Conservation (phyloP, 2,797 vertebrate species). For the Melanotaenia pygmaea region DNA sequence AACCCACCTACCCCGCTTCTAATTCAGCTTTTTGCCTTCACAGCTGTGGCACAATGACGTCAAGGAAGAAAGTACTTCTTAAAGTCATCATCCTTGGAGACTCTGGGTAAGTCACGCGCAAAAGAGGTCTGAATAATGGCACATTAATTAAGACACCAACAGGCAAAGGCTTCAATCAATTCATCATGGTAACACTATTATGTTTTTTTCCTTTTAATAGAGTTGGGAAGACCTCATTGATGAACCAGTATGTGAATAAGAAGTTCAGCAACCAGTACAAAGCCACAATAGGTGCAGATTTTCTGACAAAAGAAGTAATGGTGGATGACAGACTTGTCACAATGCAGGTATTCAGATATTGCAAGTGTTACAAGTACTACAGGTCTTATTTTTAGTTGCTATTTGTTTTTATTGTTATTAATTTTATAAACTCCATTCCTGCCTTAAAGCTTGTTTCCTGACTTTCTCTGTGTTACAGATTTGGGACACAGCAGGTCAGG, state of each 20-base stretch:
- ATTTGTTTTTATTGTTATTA: not conserved
- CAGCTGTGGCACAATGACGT: slow-evolving; percentile 93
- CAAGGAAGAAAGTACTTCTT: slow-evolving; percentile 99
- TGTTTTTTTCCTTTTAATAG: slow-evolving; percentile 74
- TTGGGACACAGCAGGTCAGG: slow-evolving; percentile 99
- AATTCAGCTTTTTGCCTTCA: slow-evolving; percentile 32
- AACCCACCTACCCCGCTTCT: not conserved
- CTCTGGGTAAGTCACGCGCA: slow-evolving; percentile 90
- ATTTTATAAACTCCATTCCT: not conserved
- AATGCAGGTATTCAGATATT: slow-evolving; percentile 90
- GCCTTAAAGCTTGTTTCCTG: not conserved
- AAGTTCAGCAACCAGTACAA: slow-evolving; percentile 99
- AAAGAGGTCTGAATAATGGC: not conserved
- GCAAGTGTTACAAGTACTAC: not conserved
- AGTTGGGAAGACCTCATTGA: slow-evolving; percentile 97
- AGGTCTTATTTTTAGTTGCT: not conserved
- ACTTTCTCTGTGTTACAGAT: slow-evolving; percentile 81
- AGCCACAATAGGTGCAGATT: slow-evolving; percentile 99
- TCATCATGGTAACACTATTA: not conserved
- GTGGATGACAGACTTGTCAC: slow-evolving; percentile 99
- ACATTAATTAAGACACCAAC: not conserved
- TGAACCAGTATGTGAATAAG: slow-evolving; percentile 99
- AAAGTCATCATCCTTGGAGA: slow-evolving; percentile 99
- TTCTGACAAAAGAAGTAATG: slow-evolving; percentile 99
- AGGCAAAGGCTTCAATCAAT: not conserved